Evolutionary conservation across 2,888 invertebrate genomes (phyloP).

Genomic region (Gortyna flavago): DNA sequence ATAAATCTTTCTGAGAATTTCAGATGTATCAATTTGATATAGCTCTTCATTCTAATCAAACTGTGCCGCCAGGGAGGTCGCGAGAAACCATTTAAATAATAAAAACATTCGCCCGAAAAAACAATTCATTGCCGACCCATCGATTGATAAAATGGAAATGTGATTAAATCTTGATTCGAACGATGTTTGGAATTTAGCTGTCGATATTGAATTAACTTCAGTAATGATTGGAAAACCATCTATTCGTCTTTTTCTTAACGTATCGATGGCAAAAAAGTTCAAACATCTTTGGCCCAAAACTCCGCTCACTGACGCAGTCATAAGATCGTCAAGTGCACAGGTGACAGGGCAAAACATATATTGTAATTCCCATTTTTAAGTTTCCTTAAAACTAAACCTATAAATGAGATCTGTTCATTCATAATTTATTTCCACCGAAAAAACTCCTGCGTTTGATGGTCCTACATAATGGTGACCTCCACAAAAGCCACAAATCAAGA

Average conservation of each 20-base stretch:
- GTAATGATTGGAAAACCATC: not conserved
- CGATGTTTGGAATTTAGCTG: constrained; percentile 16
- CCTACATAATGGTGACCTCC: constrained; percentile 31
- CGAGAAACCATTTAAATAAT: constrained; percentile 60
- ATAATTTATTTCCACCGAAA: constrained; percentile 42
- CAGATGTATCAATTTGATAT: constrained; percentile 25
- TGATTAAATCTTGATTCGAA: constrained; percentile 39
- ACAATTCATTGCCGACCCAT: constrained; percentile 44
- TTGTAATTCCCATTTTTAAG: constrained; percentile 2
- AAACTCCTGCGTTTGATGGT: constrained; percentile 50
- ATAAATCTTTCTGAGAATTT: constrained; percentile 29
- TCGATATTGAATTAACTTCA: constrained; percentile 31
- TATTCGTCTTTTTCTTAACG: not conserved
- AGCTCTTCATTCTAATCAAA: constrained; percentile 36
- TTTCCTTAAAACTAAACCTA: constrained; percentile 1
- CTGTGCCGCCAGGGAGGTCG: constrained; percentile 41
- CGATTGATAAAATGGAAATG: constrained; percentile 53
- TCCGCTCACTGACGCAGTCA: not conserved
- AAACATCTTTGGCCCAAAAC: not conserved
- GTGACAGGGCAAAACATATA: not conserved
- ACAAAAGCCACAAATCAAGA: constrained; percentile 50
- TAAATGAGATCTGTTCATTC: not conserved
- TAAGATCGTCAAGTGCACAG: not conserved
- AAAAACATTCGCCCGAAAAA: constrained; percentile 60
- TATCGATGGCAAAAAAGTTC: not conserved